Base-by-base conservation (phyloP, 2,888 invertebrate genomes). In the Globia sparganii region DNA sequence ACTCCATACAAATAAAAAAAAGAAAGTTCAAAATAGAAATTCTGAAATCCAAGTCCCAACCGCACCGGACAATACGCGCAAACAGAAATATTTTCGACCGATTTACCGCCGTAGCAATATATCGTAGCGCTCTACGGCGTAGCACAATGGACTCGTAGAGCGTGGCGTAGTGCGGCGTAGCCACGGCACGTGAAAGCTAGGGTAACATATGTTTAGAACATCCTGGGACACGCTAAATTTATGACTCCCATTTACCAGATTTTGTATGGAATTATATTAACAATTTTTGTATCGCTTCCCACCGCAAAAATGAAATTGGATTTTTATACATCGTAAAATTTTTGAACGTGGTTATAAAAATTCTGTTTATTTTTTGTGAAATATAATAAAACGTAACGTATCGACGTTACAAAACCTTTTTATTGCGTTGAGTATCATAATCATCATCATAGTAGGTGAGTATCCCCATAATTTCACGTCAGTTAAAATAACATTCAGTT, bases 121-220 rank as follows among this genome's bases (percentile, higher is more conserved):
- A 87, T 90, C 88, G 88, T 89, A 90, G 88, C 89, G 79, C 79
- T 76, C 90, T 91, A 91, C 91, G 89, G 77, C 90, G 93, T 92
- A 92, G 92, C 90, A 91, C 92, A 91, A 91, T 91, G 86, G 88
- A 86, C 88, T 86, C 90, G 91, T 89, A 89, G 91, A 87, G 83
- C 90, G 87, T 85, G 84, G 75, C 86, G 89, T 88, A 87, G 81
- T 83, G 87, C 85, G 77, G 74, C 84, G 88, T 88, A 86, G 87
- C 88, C 82, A 86, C 88, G 80, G 78, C 80, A 89, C 88, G 86
- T 83, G 84, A 89, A 83, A 68, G 80, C 82, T 90, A 90, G 89
- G 85, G 90, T 83, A 76, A 81, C 89, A 78, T 83, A 81, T 79
- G 84, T 78, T 83, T 70, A 78, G 85, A 82, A 83, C 77, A 76